Conservation (phyloP, 2,113 vertebrate species). For the Calypte anna region DNA sequence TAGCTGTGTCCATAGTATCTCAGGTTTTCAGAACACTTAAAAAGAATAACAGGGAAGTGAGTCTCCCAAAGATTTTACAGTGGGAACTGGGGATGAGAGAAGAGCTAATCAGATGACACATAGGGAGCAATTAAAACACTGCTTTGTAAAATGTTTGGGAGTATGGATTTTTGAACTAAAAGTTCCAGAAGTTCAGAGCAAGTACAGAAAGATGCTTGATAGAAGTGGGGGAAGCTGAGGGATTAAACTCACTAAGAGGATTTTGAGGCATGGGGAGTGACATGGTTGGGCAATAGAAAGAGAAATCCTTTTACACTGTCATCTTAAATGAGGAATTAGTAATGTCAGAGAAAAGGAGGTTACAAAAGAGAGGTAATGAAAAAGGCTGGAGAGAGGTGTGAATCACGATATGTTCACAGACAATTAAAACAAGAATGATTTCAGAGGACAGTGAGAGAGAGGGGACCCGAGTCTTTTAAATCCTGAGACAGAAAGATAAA, state of each 20-base stretch:
- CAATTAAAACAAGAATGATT: background rate
- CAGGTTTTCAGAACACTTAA: background rate
- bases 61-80: background rate
- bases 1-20: background rate
- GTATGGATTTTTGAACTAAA: conserved; percentile 25
- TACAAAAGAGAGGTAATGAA: conserved; percentile 3
- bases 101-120: background rate
- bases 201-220: conserved; percentile 20
- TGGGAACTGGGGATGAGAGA: background rate
- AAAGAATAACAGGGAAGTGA: background rate
- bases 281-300: conserved; percentile 50
- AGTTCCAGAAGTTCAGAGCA: conserved; percentile 22
- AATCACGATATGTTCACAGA: background rate
- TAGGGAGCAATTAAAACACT: conserved; percentile 29
- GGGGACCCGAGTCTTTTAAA: background rate
- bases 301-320: conserved; percentile 51
- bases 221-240: background rate
- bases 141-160: background rate
- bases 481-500: background rate
- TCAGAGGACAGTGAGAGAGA: background rate
- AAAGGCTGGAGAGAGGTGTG: background rate
- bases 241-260: conserved; percentile 59
- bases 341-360: conserved; percentile 26
- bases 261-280: conserved; percentile 50
- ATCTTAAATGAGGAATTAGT: conserved; percentile 48